These are phyloP conservation scores for Otolemur crassicaudatus DNA, from an alignment of 2,797 vertebrate species.

Conservation along the genomic window DNA sequence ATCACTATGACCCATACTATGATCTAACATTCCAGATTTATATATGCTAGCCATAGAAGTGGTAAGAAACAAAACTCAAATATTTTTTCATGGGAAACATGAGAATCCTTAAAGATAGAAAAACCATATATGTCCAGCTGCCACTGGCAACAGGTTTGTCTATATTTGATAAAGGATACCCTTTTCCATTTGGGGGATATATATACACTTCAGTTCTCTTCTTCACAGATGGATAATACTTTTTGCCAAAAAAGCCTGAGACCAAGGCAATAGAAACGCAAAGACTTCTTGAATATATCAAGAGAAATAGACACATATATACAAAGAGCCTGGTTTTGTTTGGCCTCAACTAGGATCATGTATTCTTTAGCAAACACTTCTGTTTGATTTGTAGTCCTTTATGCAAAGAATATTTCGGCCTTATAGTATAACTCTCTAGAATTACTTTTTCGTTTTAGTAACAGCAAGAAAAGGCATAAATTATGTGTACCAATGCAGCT, in stretches of 20 bases:
- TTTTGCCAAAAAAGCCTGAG: slow-evolving; percentile 45
- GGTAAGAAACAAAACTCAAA: background rate
- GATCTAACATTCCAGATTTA: background rate
- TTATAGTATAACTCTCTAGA: slow-evolving; percentile 34
- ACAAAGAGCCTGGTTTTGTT: slow-evolving; percentile 62
- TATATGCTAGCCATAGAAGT: background rate
- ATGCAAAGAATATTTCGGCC: slow-evolving; percentile 32
- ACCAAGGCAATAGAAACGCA: slow-evolving; percentile 1
- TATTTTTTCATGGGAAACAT: background rate
- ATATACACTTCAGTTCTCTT: background rate
- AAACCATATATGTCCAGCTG: background rate
- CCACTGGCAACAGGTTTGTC: background rate
- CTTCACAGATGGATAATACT: background rate
- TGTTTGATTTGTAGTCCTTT: slow-evolving; percentile 72
- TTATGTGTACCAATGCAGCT: background rate
- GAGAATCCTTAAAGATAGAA: background rate
- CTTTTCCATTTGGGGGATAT: slow-evolving; percentile 24
- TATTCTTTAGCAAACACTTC: slow-evolving; percentile 73
- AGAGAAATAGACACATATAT: slow-evolving; percentile 66
- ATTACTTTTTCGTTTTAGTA: slow-evolving; percentile 64
- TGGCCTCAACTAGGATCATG: slow-evolving; percentile 12
- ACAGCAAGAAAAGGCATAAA: slow-evolving; percentile 30
- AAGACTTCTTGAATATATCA: slow-evolving; percentile 44
- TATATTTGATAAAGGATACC: background rate
- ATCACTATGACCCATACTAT: background rate